Conservation (phyloP, 2,888 invertebrate species). For the Idaea biselata region DNA sequence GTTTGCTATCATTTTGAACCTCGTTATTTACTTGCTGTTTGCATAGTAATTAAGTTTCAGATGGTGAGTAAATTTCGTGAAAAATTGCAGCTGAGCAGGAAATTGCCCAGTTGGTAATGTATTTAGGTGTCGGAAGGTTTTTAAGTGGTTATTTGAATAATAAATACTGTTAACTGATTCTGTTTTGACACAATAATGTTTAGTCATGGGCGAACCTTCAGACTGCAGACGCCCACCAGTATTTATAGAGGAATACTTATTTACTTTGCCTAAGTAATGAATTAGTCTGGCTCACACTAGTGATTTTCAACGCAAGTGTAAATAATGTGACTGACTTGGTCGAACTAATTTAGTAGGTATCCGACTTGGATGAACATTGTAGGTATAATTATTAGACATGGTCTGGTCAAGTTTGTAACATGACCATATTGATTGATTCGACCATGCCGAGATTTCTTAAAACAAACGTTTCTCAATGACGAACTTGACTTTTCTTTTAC, state of each 20-base stretch:
- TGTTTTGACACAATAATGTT: not conserved
- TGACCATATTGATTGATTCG: too few relatives aligned
- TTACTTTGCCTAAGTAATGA: too few relatives aligned
- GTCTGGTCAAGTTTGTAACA: too few relatives aligned
- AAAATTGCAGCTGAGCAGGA: not conserved
- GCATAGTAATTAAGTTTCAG: conserved; percentile 26
- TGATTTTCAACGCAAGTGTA: too few relatives aligned
- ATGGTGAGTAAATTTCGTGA: conserved; percentile 10
- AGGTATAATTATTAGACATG: too few relatives aligned
- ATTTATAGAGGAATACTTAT: not conserved
- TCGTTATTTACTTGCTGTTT: conserved; percentile 32
- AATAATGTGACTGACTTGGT: too few relatives aligned
- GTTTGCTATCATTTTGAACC: conserved; percentile 26
- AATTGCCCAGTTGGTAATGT: not conserved
- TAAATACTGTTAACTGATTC: not conserved
- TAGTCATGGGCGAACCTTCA: not conserved
- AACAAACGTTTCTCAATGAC: too few relatives aligned
- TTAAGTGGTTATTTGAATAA: not conserved
- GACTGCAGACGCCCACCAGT: not conserved
- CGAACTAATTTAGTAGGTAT: too few relatives aligned
- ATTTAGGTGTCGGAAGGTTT: not conserved
- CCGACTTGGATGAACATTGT: too few relatives aligned
- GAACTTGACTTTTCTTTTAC: too few relatives aligned
- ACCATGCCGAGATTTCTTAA: too few relatives aligned
- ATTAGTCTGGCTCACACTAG: too few relatives aligned